These are phyloP conservation scores for Daboia siamensis DNA, from an alignment of 2,113 vertebrate species.

Conservation along the genomic window DNA sequence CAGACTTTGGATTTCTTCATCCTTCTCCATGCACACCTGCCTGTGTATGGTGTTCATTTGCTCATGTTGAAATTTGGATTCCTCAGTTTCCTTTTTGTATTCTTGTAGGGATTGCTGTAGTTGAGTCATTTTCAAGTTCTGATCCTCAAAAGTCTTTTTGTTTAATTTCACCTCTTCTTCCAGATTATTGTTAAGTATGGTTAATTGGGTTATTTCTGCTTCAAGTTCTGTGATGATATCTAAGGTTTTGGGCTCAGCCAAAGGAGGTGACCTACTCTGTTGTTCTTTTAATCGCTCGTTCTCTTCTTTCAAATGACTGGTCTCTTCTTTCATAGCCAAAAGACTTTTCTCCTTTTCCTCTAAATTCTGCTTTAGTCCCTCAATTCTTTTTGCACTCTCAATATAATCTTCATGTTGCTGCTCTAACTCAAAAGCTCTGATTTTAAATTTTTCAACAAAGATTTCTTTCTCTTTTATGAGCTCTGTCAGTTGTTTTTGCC, in stretches of 20 bases:
- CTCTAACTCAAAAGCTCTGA: conserved; percentile 71
- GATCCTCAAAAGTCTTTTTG: conserved; percentile 80
- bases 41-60: conserved; percentile 82
- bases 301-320: conserved; percentile 94
- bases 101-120: conserved; percentile 82
- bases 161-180: conserved; percentile 81
- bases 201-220: conserved; percentile 85
- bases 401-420: conserved; percentile 69
- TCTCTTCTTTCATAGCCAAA: conserved; percentile 93
- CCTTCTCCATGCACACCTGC: conserved; percentile 80
- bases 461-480: conserved; percentile 87
- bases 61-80: conserved; percentile 78
- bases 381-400: conserved; percentile 65
- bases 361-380: conserved; percentile 72
- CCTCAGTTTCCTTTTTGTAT: conserved; percentile 84
- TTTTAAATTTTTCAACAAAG: conserved; percentile 80
- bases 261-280: conserved; percentile 75
- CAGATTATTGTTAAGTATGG: conserved; percentile 70
- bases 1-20: conserved; percentile 83
- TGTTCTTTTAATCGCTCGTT: conserved; percentile 88
- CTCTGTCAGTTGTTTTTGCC: conserved; percentile 87
- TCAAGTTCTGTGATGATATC: conserved; percentile 90
- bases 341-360: conserved; percentile 91
- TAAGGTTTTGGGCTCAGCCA: conserved; percentile 81
- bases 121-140: conserved; percentile 72